phyloP scores from a whole-genome alignment of 2,113 vertebrate genomes.

The Bucco capensis region DNA sequence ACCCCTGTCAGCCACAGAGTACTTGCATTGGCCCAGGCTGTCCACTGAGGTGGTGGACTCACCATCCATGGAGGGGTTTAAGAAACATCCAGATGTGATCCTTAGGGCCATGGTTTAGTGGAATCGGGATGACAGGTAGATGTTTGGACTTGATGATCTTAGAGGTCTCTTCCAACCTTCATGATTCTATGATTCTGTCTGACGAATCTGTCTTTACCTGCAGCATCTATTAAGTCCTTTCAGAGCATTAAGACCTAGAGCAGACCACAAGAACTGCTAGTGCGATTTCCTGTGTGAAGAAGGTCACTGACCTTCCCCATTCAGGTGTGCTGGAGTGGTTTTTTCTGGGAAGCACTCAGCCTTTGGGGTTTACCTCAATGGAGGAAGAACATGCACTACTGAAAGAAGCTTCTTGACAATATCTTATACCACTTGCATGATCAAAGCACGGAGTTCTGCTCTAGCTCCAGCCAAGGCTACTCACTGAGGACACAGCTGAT shows the following conservation, averaged over 20 bases:
- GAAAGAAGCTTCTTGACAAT: neutral
- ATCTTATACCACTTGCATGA: neutral
- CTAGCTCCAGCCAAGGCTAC: neutral
- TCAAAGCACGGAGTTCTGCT: neutral
- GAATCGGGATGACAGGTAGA: no score
- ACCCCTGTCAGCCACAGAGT: neutral
- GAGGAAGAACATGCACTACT: neutral
- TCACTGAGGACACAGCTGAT: constrained; percentile 26
- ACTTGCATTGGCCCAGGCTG: no score
- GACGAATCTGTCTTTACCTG: neutral
- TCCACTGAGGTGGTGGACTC: no score
- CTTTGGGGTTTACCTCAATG: rapidly evolving
- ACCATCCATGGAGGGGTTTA: no score
- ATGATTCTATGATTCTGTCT: no score
- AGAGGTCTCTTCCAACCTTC: no score
- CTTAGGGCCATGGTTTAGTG: no score
- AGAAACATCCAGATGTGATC: no score
- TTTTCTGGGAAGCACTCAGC: neutral
- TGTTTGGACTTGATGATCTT: no score
- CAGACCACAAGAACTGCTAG: neutral
- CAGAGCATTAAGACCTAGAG: neutral
- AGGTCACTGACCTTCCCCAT: neutral
- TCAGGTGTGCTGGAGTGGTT: neutral
- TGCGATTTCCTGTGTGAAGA: neutral
- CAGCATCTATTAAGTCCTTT: neutral